Conservation (phyloP, 2,888 invertebrate species). For the Stenoptilia bipunctidactyla region DNA sequence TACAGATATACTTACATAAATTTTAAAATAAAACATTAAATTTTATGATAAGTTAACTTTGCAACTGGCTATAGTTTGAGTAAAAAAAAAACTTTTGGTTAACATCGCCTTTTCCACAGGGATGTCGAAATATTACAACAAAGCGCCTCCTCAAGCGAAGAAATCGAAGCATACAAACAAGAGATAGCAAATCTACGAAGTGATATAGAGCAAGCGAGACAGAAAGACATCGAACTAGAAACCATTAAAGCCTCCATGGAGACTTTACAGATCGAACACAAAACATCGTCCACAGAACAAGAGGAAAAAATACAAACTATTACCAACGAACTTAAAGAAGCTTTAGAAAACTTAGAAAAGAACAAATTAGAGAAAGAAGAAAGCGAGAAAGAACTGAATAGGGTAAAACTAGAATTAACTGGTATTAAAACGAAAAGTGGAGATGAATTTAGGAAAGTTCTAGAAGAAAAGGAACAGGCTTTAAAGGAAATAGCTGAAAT, state of each 20-base stretch:
- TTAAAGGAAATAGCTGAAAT: conserved; percentile 39
- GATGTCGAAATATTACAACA: conserved; percentile 61
- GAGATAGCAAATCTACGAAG: conserved; percentile 46
- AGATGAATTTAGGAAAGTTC: conserved; percentile 46
- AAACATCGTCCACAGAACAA: conserved; percentile 47
- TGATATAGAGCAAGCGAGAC: conserved; percentile 64
- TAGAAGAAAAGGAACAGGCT: conserved; percentile 47
- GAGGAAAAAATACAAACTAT: conserved; percentile 43
- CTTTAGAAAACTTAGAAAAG: conserved; percentile 38
- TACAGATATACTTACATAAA: too few species aligned
- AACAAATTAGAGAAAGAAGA: conserved; percentile 42
- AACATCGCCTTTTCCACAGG: conserved; percentile 23
- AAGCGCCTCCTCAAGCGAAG: conserved; percentile 57
- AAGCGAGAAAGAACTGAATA: conserved; percentile 39
- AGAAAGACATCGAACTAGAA: conserved; percentile 63
- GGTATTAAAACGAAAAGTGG: conserved; percentile 44
- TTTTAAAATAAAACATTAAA: too few species aligned
- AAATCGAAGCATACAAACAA: conserved; percentile 53
- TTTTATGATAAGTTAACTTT: too few species aligned
- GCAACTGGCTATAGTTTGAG: too few species aligned
- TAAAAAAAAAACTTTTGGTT: not conserved
- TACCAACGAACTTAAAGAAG: conserved; percentile 46
- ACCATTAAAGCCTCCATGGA: conserved; percentile 53
- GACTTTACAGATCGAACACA: conserved; percentile 54
- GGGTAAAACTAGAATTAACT: conserved; percentile 43